Conservation (phyloP, 1,140 invertebrate species). For the Episyrphus balteatus region DNA sequence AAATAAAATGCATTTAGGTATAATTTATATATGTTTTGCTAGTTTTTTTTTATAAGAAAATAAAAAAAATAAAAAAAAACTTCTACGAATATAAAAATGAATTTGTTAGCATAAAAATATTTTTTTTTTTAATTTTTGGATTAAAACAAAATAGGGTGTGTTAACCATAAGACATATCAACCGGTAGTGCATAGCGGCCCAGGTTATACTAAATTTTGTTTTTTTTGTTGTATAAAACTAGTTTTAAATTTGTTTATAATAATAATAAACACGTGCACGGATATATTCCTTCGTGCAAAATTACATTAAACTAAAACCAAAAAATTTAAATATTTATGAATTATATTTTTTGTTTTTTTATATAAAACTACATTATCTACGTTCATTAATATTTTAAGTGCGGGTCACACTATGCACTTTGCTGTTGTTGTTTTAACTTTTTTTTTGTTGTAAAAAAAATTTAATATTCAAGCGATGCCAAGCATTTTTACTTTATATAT, state of each 20-base stretch:
- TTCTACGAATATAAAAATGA: background rate
- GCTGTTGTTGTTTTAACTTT: no score
- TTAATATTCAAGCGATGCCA: background rate
- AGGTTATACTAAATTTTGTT: constrained; percentile 5
- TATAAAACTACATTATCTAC: background rate
- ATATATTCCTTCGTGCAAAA: background rate
- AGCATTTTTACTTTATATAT: background rate
- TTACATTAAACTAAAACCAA: background rate
- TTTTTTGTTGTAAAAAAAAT: background rate
- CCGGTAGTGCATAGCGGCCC: background rate
- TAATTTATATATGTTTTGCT: background rate
- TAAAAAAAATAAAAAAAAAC: background rate
- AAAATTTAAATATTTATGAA: background rate
- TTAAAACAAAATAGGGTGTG: constrained; percentile 14
- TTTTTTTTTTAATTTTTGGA: no score
- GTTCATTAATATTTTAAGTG: background rate
- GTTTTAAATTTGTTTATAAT: constrained; percentile 3
- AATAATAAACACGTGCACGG: background rate
- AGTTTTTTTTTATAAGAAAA: background rate
- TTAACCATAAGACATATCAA: constrained; percentile 37
- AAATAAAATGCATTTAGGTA: background rate
- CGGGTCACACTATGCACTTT: no score
- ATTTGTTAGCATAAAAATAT: no score
- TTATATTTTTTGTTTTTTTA: background rate
- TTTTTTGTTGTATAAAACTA: constrained; percentile 7